These are phyloP conservation scores for Pachypeltis micranthus DNA, from an alignment of 1,140 invertebrate species.

Conservation along the genomic window DNA sequence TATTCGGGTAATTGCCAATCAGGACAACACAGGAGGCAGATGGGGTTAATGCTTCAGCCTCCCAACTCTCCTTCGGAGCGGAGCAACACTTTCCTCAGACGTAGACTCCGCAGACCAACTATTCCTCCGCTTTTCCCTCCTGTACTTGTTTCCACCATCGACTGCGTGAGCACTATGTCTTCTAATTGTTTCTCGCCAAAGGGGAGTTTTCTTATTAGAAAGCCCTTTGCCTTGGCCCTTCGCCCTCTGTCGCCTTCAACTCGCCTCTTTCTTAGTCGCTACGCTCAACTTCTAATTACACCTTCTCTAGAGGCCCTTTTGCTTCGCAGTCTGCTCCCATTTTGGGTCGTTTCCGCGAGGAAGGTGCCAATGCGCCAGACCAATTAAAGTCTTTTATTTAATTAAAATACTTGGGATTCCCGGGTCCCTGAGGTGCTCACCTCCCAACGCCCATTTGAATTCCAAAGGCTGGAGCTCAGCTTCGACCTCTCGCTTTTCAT, in stretches of 20 bases:
- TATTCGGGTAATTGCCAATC: constrained; percentile 9
- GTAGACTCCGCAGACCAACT: background rate
- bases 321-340: background rate
- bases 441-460: too few relatives aligned
- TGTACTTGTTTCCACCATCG: background rate
- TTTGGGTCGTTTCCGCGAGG: background rate
- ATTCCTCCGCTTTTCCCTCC: too few relatives aligned
- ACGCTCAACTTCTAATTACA: constrained; percentile 4
- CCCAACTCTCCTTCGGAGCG: too few relatives aligned
- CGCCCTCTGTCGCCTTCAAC: background rate
- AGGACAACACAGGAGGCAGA: background rate
- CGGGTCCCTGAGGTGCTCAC: background rate
- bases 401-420: background rate
- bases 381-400: constrained; percentile 10
- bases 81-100: background rate
- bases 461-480: too few relatives aligned
- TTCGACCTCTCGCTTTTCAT: too few relatives aligned
- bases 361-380: background rate
- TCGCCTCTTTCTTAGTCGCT: background rate
- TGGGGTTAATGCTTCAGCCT: background rate
- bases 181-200: constrained; percentile 5
- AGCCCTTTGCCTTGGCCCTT: background rate
- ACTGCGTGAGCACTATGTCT: background rate
- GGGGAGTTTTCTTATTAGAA: constrained; percentile 6
- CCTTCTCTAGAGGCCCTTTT: background rate